phyloP scores from a whole-genome alignment of 2,113 vertebrate genomes.

The Amazona vittata region DNA sequence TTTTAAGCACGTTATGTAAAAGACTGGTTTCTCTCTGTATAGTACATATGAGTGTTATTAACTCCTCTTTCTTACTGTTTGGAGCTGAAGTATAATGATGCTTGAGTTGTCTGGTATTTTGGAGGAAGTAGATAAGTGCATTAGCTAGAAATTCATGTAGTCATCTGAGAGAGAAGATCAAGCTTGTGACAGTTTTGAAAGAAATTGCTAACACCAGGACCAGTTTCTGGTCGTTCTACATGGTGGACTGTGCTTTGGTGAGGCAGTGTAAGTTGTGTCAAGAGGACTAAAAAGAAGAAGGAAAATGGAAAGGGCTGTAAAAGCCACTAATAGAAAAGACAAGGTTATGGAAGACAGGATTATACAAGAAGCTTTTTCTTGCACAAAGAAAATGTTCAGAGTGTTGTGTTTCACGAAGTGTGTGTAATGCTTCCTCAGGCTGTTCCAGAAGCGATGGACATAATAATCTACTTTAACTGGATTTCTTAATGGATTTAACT shows the following conservation, averaged over 20 bases:
- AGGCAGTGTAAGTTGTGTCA: not conserved
- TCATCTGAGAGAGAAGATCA: not conserved
- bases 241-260: not conserved
- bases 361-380: not conserved
- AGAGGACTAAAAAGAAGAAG: not conserved
- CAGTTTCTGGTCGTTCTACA: rapidly evolving
- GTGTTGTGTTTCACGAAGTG: rapidly evolving
- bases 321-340: not conserved
- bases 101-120: not conserved
- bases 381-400: not conserved
- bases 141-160: not conserved
- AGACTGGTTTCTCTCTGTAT: not conserved
- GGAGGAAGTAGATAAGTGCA: not conserved
- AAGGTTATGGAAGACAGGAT: not conserved
- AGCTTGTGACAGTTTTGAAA: not conserved
- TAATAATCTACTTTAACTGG: not conserved
- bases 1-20: not conserved
- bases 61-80: not conserved
- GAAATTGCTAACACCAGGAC: not conserved
- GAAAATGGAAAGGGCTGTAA: not conserved
- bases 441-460: not conserved
- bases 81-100: not conserved
- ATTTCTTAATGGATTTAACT: constrained; percentile 28
- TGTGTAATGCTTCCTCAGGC: not conserved
- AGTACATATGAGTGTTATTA: not conserved